These are phyloP conservation scores for Festucalex cinctus DNA, from an alignment of 2,113 vertebrate species.

Conservation along the genomic window DNA sequence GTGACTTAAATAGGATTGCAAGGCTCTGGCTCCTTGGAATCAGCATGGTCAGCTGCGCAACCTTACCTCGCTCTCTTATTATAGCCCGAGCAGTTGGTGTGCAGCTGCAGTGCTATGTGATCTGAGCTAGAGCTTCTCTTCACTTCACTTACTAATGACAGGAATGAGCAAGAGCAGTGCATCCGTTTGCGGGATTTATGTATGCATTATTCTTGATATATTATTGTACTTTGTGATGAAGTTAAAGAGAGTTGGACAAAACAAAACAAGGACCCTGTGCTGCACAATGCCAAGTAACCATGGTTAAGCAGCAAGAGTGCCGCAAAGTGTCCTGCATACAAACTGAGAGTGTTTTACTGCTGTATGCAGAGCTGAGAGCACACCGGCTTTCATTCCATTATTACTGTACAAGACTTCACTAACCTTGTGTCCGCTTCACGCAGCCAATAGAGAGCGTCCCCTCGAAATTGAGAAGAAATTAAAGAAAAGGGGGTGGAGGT, in stretches of 20 bases:
- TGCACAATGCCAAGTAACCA: constrained; percentile 35
- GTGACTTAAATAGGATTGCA: constrained; percentile 74
- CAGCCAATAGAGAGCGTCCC: constrained; percentile 42
- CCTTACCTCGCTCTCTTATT: constrained; percentile 76
- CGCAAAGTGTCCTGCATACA: constrained; percentile 54
- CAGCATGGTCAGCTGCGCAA: constrained; percentile 76
- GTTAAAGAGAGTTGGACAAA: constrained; percentile 42
- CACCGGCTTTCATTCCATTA: neutral
- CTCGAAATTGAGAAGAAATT: constrained; percentile 32
- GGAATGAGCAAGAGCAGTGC: constrained; percentile 56
- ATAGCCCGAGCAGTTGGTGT: constrained; percentile 72
- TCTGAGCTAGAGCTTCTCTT: constrained; percentile 52
- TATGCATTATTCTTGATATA: neutral
- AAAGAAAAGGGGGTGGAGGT: constrained; percentile 20
- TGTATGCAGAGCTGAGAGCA: constrained; percentile 11
- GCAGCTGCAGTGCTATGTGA: constrained; percentile 76
- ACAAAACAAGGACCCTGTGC: constrained; percentile 27
- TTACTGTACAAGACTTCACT: constrained; percentile 43
- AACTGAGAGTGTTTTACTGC: constrained; percentile 26
- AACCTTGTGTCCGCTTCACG: constrained; percentile 68
- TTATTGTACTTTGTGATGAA: constrained; percentile 25
- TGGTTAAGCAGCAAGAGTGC: constrained; percentile 33
- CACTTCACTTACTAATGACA: constrained; percentile 49
- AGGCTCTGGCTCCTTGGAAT: constrained; percentile 65
- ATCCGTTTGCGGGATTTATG: constrained; percentile 5